phyloP scores from a whole-genome alignment of 37 sponge, comb jelly and placozoan genomes.

The Dysidea cf. avara region DNA sequence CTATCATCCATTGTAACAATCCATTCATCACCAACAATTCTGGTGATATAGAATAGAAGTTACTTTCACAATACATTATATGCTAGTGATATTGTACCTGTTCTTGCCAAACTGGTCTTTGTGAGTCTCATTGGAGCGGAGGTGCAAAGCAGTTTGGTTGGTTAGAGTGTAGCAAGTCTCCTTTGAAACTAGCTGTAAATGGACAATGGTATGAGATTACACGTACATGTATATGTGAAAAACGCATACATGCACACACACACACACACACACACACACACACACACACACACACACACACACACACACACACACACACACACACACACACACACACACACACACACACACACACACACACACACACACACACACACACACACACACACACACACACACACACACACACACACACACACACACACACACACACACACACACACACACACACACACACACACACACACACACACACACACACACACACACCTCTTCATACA shows the following conservation, averaged over 20 bases:
- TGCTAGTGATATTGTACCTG: conserved; percentile 38
- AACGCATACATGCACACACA: too few relatives aligned
- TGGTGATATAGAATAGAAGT: background rate
- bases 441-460: background rate
- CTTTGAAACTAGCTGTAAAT: conserved; percentile 40
- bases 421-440: background rate
- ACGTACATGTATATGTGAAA: too few relatives aligned
- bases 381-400: background rate
- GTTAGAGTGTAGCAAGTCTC: conserved; percentile 70
- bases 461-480: background rate
- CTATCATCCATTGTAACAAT: conserved; percentile 73
- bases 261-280: too few relatives aligned
- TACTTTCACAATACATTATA: background rate
- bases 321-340: too few relatives aligned
- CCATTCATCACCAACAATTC: conserved; percentile 88
- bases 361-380: too few relatives aligned
- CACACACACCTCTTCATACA: conserved; percentile 71
- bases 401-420: background rate
- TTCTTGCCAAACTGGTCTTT: conserved; percentile 80
- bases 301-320: too few relatives aligned
- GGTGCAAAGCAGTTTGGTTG: conserved; percentile 72
- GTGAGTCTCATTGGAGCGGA: conserved; percentile 42
- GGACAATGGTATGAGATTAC: too few relatives aligned
- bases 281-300: too few relatives aligned
- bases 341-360: too few relatives aligned